Percentiles rank a stretch among this genome's conserved stretches.
phyloP scores from a whole-genome alignment of 2,888 invertebrate genomes.

The Sialis lutaria region DNA sequence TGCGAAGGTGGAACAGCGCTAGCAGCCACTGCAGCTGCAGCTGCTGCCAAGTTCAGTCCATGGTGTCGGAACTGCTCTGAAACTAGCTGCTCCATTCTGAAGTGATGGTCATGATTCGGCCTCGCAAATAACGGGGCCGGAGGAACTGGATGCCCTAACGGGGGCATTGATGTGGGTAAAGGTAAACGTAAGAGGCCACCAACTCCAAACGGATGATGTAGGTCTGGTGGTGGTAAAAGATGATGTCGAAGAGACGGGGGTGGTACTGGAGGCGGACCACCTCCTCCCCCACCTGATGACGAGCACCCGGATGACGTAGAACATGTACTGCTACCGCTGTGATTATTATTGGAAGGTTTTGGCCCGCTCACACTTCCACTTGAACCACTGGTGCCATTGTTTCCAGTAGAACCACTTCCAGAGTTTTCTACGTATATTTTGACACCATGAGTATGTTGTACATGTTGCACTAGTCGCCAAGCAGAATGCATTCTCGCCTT shows the following conservation, averaged over 20 bases:
- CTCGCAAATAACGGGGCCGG: slow-evolving; percentile 59
- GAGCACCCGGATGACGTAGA: slow-evolving; percentile 31
- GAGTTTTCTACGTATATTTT: slow-evolving; percentile 72
- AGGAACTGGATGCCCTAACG: slow-evolving; percentile 51
- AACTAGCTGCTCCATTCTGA: slow-evolving; percentile 70
- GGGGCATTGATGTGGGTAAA: slow-evolving; percentile 41
- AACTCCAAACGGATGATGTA: slow-evolving; percentile 60
- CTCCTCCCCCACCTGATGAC: slow-evolving; percentile 27
- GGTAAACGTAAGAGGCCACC: slow-evolving; percentile 59
- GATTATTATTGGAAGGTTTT: slow-evolving; percentile 26
- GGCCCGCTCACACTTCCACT: slow-evolving; percentile 12
- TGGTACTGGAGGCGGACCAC: slow-evolving; percentile 35
- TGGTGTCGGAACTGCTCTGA: slow-evolving; percentile 69
- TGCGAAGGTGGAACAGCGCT: slow-evolving; percentile 42
- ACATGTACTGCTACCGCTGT: slow-evolving; percentile 34
- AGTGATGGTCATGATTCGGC: slow-evolving; percentile 59
- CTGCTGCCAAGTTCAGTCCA: slow-evolving; percentile 58
- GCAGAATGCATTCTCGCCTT: slow-evolving; percentile 84
- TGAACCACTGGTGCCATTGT: slow-evolving; percentile 20
- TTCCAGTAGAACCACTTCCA: slow-evolving; percentile 12
- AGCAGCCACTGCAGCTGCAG: slow-evolving; percentile 47
- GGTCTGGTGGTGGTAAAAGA: slow-evolving; percentile 50
- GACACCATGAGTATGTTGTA: slow-evolving; percentile 84
- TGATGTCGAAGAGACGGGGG: slow-evolving; percentile 49
- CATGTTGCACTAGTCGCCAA: slow-evolving; percentile 89